phyloP scores from a whole-genome alignment of 1,140 invertebrate genomes.

The Diorhabda elongata region DNA sequence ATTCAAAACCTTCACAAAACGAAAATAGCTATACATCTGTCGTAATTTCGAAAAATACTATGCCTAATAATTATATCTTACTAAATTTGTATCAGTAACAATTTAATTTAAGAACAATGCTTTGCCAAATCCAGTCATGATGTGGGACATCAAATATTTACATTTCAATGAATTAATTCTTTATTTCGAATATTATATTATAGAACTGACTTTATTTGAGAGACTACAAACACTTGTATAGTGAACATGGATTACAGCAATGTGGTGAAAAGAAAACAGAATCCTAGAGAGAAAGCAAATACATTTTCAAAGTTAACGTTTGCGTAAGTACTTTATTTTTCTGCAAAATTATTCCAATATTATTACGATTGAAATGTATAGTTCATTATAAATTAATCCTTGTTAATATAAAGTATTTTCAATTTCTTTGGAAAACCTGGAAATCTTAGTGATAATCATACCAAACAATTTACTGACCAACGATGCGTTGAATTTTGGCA shows the following conservation, averaged over 20 bases:
- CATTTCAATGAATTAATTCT: too few species aligned
- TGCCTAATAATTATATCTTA: too few species aligned
- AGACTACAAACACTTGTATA: neutral
- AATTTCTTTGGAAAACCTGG: neutral
- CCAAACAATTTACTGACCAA: neutral
- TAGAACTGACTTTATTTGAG: too few species aligned
- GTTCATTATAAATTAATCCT: neutral
- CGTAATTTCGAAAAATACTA: too few species aligned
- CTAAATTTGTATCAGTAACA: too few species aligned
- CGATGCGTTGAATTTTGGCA: neutral
- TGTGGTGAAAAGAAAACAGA: constrained; percentile 18
- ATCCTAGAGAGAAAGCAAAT: constrained; percentile 29
- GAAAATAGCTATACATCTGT: too few species aligned
- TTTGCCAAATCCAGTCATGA: too few species aligned
- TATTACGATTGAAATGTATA: neutral
- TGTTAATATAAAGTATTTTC: neutral
- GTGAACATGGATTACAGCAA: constrained; percentile 21
- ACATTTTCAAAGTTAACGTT: constrained; percentile 27
- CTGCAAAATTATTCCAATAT: neutral
- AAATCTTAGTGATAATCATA: neutral
- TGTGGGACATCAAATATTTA: too few species aligned
- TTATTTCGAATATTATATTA: too few species aligned
- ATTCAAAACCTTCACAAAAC: too few species aligned
- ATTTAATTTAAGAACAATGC: too few species aligned
- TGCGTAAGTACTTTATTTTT: constrained; percentile 22